Evolutionary conservation across 2,113 vertebrate genomes (phyloP).

Genomic region (Salvelinus alpinus): DNA sequence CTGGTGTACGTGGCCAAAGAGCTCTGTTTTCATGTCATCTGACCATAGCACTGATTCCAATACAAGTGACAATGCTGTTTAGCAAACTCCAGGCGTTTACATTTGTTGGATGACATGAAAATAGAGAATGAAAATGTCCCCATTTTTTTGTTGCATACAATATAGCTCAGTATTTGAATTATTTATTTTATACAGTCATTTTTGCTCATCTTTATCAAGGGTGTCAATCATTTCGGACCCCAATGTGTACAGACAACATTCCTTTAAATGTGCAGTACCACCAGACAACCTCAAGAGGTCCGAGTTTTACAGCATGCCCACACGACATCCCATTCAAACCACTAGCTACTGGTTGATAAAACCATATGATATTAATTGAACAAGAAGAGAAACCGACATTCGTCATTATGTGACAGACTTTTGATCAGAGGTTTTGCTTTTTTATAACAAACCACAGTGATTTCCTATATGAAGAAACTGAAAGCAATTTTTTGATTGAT

Average conservation of each 20-base stretch:
- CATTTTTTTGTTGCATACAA: too few relatives aligned
- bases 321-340: slow-evolving; percentile 24
- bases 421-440: slow-evolving; percentile 40
- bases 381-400: slow-evolving; percentile 16
- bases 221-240: too few relatives aligned
- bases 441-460: slow-evolving; percentile 48
- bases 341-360: slow-evolving; percentile 25
- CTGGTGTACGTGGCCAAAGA: too few relatives aligned
- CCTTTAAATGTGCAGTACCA: slow-evolving; percentile 9
- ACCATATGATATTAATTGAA: slow-evolving; percentile 13
- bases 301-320: slow-evolving; percentile 16
- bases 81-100: too few relatives aligned
- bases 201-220: too few relatives aligned
- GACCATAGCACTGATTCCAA: too few relatives aligned
- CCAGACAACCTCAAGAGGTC: slow-evolving; percentile 35
- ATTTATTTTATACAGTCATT: too few relatives aligned
- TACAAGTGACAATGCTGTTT: too few relatives aligned
- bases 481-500: slow-evolving; percentile 20
- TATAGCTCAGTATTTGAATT: neutral
- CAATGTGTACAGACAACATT: neutral
- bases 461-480: slow-evolving; percentile 45
- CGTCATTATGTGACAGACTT: slow-evolving; percentile 43
- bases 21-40: too few relatives aligned
- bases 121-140: too few relatives aligned
- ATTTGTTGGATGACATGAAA: too few relatives aligned